Evolutionary conservation across 2,888 invertebrate genomes (phyloP).

Genomic region (Heteropelma amictum): DNA sequence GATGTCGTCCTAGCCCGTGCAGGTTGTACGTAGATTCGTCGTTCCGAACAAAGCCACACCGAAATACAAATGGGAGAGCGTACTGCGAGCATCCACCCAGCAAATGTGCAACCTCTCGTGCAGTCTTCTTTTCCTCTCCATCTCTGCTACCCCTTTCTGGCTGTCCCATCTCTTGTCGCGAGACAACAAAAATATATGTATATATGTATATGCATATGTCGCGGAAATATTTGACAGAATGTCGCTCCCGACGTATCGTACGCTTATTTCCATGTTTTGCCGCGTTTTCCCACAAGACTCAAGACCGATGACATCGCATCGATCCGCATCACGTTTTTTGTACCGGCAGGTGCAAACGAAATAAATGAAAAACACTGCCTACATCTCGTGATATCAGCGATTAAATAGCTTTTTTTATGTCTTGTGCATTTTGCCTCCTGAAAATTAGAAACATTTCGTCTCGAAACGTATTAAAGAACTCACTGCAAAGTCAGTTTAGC

Average conservation of each 20-base stretch:
- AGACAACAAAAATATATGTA: no score
- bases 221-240: slow-evolving; percentile 19
- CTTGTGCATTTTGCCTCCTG: no score
- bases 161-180: background rate
- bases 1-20: slow-evolving; percentile 14
- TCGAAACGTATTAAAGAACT: no score
- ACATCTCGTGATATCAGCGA: background rate
- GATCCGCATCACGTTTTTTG: background rate
- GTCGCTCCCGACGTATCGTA: slow-evolving; percentile 12
- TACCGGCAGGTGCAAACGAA: background rate
- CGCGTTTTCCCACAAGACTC: background rate
- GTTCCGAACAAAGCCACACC: slow-evolving; percentile 42
- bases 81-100: slow-evolving; percentile 21
- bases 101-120: slow-evolving; percentile 12
- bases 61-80: slow-evolving; percentile 29
- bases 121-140: background rate
- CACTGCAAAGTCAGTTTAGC: no score
- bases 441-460: no score
- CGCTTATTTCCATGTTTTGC: background rate
- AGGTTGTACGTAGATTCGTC: slow-evolving; percentile 24
- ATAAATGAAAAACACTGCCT: background rate
- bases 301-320: slow-evolving; percentile 1
- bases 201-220: background rate
- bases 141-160: background rate
- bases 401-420: no score